Percentiles rank a stretch among this genome's conserved stretches.
phyloP scores from a whole-genome alignment of 2,113 vertebrate genomes.

The Xenopus laevis region DNA sequence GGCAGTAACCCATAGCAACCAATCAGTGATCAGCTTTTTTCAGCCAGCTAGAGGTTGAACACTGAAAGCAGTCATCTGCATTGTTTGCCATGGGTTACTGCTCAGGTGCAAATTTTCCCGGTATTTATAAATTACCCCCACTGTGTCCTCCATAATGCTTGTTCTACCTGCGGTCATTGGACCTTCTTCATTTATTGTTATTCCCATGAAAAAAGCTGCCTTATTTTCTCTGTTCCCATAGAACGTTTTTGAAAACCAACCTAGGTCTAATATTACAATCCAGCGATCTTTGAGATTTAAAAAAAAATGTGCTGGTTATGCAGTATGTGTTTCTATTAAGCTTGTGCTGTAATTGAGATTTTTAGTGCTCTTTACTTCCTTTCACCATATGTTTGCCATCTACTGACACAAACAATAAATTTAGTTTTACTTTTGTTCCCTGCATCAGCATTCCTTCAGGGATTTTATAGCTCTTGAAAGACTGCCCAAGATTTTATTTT shows the following conservation, averaged over 20 bases:
- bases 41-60: too few species aligned
- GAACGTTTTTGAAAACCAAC: not conserved
- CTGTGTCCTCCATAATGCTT: too few species aligned
- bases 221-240: not conserved
- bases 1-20: too few species aligned
- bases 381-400: conserved; percentile 40
- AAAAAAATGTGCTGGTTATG: conserved; percentile 18
- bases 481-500: conserved; percentile 12
- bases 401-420: conserved; percentile 41
- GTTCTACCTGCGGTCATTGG: too few species aligned
- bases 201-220: not conserved
- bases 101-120: too few species aligned
- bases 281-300: conserved; percentile 6
- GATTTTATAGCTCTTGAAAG: conserved; percentile 37
- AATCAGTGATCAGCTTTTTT: too few species aligned
- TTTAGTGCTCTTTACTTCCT: conserved; percentile 39
- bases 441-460: conserved; percentile 30
- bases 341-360: conserved; percentile 33
- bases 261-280: conserved; percentile 18
- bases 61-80: too few species aligned
- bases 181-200: too few species aligned
- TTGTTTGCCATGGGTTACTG: too few species aligned
- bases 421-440: conserved; percentile 39
- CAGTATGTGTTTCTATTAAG: conserved; percentile 39
- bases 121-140: too few species aligned